Base-by-base conservation (phyloP, 2,888 invertebrate genomes). In the Trissonchulus latispiculum region DNA sequence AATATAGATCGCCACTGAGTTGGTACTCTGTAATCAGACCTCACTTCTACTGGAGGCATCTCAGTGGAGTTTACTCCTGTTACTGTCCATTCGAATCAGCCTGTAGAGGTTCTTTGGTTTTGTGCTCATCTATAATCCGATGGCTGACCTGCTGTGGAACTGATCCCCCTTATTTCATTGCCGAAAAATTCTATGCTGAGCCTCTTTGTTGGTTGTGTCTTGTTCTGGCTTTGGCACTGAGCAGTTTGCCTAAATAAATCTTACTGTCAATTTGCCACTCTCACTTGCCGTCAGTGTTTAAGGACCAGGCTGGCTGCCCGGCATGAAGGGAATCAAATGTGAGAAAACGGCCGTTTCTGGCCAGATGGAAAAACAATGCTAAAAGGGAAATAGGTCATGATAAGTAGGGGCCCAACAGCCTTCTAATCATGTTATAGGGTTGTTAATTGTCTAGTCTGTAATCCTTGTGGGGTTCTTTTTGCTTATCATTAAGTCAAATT, bases 31-130 rank as follows among this genome's bases (percentile, higher is more conserved):
- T 76, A 94, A 94, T 90, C 87, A 93, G 77, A 85, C 90, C 73
- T 92, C 94, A 83, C 90, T 92, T 80, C 90, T 91, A 70, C 89
- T 96, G 75, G 94, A 95, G 87, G 92, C 91, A 32, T 89, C 90
- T 83, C 93, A 93, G 80, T 96, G 95, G 48, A 48, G 23, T 23
- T 15, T 48, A 15, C 48, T 48, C 8, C 23, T 48, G 48, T 23
- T 48, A 23, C 48, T 48, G 8, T 31, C 69, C 33, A 68, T 94
- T 81, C 80, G 89, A 72, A 86, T 90, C 35, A 95, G 95, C 76
- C 86, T 95, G 80, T 86, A 88, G 64, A 86, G 90, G 75, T 95
- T 91, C 87, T 92, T 91, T 84, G 86, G 88, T 78, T 90, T 94
- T 84, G 91, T 92, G 75, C 85, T 95, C 74, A 82, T 91, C 71